These are phyloP conservation scores for Drosophila anomelani DNA, from an alignment of 2,888 invertebrate genomes.

Conservation along the genomic window DNA sequence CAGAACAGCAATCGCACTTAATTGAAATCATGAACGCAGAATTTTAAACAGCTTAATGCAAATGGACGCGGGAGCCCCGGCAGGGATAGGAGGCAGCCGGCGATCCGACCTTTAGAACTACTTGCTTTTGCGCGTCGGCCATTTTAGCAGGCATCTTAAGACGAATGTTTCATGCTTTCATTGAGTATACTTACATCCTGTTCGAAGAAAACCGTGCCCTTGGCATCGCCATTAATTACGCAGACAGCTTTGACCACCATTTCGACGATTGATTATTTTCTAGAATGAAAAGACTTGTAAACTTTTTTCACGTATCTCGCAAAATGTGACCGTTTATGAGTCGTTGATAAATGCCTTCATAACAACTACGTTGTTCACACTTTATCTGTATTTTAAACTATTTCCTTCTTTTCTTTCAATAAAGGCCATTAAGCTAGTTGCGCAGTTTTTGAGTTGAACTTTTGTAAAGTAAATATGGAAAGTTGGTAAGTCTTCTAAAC, in stretches of 20 bases:
- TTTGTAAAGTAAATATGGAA: slow-evolving; percentile 1
- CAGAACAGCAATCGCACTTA: slow-evolving; percentile 40
- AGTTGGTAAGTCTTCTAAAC: neutral
- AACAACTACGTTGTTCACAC: neutral
- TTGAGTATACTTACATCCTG: slow-evolving; percentile 87
- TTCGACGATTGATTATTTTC: slow-evolving; percentile 52
- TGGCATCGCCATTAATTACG: slow-evolving; percentile 93
- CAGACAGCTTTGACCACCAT: slow-evolving; percentile 93
- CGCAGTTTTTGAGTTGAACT: neutral
- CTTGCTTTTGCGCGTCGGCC: slow-evolving; percentile 13
- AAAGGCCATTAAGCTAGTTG: no score
- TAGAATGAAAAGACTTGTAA: slow-evolving; percentile 2
- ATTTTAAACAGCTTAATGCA: slow-evolving; percentile 7
- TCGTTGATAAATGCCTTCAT: neutral
- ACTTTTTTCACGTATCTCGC: slow-evolving; percentile 14
- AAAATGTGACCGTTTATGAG: slow-evolving; percentile 7
- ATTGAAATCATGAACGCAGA: slow-evolving; percentile 41
- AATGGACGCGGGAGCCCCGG: neutral
- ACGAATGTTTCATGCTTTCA: neutral
- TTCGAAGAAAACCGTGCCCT: slow-evolving; percentile 92
- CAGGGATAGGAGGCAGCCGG: slow-evolving; percentile 53
- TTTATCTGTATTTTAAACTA: neutral
- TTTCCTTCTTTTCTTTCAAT: no score
- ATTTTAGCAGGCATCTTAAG: slow-evolving; percentile 20
- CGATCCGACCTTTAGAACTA: slow-evolving; percentile 61